Conservation (phyloP, 2,888 invertebrate species). For the Pachycephus smyrnensis region DNA sequence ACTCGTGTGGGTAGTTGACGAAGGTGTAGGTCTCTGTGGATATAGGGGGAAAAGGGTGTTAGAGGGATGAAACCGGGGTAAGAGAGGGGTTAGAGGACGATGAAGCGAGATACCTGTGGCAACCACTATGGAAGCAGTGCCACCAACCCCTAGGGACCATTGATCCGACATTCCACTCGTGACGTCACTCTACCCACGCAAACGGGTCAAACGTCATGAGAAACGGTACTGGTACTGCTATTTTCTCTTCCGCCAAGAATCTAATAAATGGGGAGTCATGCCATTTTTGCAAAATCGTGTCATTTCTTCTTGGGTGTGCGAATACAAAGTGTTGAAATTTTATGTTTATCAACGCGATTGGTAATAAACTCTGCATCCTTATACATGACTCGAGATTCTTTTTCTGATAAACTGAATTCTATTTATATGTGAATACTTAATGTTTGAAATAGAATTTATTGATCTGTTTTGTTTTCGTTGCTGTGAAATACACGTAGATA, state of each 20-base stretch:
- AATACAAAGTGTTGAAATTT: background rate
- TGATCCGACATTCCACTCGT: conserved; percentile 55
- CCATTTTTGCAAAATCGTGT: background rate
- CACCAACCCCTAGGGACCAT: conserved; percentile 53
- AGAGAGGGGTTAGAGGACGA: background rate
- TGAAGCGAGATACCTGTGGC: background rate
- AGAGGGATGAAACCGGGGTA: background rate
- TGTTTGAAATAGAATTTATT: background rate
- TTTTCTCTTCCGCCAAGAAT: background rate
- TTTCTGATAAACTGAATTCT: background rate
- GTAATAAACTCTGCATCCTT: background rate
- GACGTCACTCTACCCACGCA: conserved; percentile 51
- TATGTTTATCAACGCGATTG: background rate
- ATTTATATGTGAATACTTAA: background rate
- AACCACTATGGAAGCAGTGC: conserved; percentile 28
- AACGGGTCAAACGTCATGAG: conserved; percentile 54
- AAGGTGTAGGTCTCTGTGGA: background rate
- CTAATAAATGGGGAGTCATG: background rate
- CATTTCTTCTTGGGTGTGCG: background rate
- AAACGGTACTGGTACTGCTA: conserved; percentile 18
- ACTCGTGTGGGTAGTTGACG: conserved; percentile 1
- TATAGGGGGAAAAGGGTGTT: background rate
- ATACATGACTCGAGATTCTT: background rate
- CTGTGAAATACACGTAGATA: background rate
- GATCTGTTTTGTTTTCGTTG: background rate